Evolutionary conservation across 2,888 invertebrate species (phyloP).

Genomic region (Pteria penguin): DNA sequence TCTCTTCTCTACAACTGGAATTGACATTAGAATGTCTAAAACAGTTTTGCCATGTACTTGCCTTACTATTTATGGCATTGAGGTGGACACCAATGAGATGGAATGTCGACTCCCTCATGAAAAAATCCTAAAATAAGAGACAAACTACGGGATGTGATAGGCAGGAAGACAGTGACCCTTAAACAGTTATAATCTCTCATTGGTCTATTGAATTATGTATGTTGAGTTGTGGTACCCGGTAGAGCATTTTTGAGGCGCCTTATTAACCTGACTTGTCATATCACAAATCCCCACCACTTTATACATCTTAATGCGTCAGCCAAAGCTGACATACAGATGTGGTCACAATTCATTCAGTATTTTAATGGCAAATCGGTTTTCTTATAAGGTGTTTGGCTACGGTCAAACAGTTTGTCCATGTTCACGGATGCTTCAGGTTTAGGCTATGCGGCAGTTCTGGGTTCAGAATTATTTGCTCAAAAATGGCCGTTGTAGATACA

Average conservation of each 20-base stretch:
- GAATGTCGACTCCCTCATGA: neutral
- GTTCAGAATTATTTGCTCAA: slow-evolving; percentile 16
- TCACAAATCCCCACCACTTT: neutral
- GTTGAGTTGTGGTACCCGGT: neutral
- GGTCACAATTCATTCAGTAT: slow-evolving; percentile 18
- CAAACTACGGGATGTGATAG: neutral
- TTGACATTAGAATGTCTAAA: neutral
- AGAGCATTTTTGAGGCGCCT: neutral
- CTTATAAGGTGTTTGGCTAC: slow-evolving; percentile 25
- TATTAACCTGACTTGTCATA: neutral
- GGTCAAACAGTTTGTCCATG: neutral
- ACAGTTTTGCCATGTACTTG: neutral
- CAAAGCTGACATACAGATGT: slow-evolving; percentile 26
- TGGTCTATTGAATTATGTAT: neutral
- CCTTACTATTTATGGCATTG: neutral
- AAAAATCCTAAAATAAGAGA: neutral
- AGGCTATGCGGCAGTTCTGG: slow-evolving; percentile 20
- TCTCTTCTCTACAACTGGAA: neutral
- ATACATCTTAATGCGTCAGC: neutral
- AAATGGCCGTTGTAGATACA: neutral
- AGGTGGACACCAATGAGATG: neutral
- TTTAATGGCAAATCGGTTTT: slow-evolving; percentile 45
- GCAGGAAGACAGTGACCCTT: neutral
- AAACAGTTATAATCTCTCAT: neutral
- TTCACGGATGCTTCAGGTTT: slow-evolving; percentile 16